These are phyloP conservation scores for Pyrgilauda ruficollis DNA, from an alignment of 2,113 vertebrate species.

Conservation along the genomic window DNA sequence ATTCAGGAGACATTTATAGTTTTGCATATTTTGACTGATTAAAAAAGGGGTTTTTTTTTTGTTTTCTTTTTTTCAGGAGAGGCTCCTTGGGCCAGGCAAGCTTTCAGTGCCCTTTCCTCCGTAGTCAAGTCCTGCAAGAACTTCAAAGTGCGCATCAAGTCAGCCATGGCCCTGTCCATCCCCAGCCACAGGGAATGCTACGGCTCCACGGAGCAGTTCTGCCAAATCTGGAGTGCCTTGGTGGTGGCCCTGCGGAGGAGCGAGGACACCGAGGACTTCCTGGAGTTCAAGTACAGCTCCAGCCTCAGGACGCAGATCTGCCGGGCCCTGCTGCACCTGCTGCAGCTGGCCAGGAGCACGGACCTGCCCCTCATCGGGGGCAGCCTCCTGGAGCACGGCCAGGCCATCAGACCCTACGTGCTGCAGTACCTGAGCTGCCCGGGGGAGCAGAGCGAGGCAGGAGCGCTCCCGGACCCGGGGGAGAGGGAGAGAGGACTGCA, in stretches of 20 bases:
- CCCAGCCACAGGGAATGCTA: slow-evolving; percentile 80
- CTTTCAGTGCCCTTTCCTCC: slow-evolving; percentile 81
- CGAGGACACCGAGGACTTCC: slow-evolving; percentile 87
- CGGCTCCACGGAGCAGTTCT: slow-evolving; percentile 78
- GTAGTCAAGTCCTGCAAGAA: slow-evolving; percentile 94
- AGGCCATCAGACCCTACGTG: slow-evolving; percentile 70
- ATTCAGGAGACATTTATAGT: neutral
- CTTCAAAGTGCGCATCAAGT: slow-evolving; percentile 96
- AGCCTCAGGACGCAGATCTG: slow-evolving; percentile 88
- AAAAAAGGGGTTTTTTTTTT: neutral
- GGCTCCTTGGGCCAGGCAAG: slow-evolving; percentile 83
- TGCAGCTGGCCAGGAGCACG: slow-evolving; percentile 71
- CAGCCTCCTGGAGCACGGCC: slow-evolving; percentile 62
- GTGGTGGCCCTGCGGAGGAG: slow-evolving; percentile 87
- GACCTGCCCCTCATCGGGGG: slow-evolving; percentile 78
- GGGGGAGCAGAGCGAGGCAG: slow-evolving; percentile 29
- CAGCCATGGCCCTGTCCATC: slow-evolving; percentile 86
- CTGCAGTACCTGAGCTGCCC: slow-evolving; percentile 79
- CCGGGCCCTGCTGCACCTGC: slow-evolving; percentile 84
- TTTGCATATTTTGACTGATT: neutral
- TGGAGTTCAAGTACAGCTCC: slow-evolving; percentile 93
- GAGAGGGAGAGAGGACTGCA: slow-evolving; percentile 72
- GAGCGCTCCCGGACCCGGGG: neutral
- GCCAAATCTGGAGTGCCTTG: slow-evolving; percentile 83
- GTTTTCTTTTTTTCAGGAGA: slow-evolving; percentile 72